Evolutionary conservation across 2,113 vertebrate genomes (phyloP), one percentile per base, ranked within the genome.

Genomic region (Raphicerus campestris): DNA sequence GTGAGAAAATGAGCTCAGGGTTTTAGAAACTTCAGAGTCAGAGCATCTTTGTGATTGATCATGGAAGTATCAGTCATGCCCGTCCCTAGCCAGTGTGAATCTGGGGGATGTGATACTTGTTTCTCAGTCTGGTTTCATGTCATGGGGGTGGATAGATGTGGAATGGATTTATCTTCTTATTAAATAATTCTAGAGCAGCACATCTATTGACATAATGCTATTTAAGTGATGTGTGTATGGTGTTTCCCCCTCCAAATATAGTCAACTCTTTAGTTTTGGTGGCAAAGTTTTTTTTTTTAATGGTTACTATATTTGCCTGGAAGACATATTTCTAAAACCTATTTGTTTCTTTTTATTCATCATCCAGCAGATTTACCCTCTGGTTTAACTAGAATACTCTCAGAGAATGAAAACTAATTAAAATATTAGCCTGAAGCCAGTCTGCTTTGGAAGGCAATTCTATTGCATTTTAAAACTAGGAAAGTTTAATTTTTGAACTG

Each of bases 321-420:
- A 96, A 94, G 80, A 89, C 9, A 42, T 20, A 87, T 93, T 94
- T 85, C 30, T 90, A 73, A 92, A 39, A 60, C 9, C 6, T 88
- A 28, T 66, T 94, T 89, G 26, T 91, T 85, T 95, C 81, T 78
- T 94, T 2, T 60, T 47, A 61, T 28, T 94, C 6, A 56, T 28
- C 53, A 90, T 24, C 22, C 66, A 94, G 39, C 75, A 77, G 42
- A 89, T 15, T 63, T 51, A 94, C 5, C 26, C 49, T 85, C 89
- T 10, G 24, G 11, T 90, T 96, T 61, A 87, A 45, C 77, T 32
- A n/a, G 26, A 88, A 92, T 96, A 87, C 17, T 88, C 35, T 82
- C 24, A 82, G 45, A 96, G 47, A 49, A 91, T 78, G 58, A 92
- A 93, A 95, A 82, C n/a, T n/a, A 61, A 93, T 66, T 87, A 75